Evolutionary conservation across 2,797 vertebrate genomes (phyloP), one percentile per base, ranked within the genome.

Genomic region (Girardinus metallicus): DNA sequence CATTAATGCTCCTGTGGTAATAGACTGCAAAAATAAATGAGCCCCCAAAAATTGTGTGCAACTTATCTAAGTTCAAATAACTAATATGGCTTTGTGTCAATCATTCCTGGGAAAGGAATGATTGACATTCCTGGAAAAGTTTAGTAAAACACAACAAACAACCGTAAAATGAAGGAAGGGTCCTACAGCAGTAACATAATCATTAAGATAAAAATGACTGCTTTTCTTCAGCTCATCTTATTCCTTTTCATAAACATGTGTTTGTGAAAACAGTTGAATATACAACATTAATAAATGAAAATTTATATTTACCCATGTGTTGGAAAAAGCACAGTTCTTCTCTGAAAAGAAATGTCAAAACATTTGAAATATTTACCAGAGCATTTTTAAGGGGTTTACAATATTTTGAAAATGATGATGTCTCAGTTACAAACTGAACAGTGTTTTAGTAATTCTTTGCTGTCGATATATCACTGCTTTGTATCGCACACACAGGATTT

Each of bases 1-100:
- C 76, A 84, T 85, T 82, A 85, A 51, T 31, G 71, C 36, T 41
- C 23, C 23, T 39, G 64, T 36, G 73, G 60, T 79, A 83, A 84
- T 80, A 74, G 1, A 0, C 74, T 79, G 44, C 79, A 75, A 88
- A 68, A 18, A 77, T 66, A 36, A 21, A 18, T 39, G 3, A 53
- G 3, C 51, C 8, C 23, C 21, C 3, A 53, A 53, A 83, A 73
- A 41, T 43, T 46, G 36, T 44, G 34, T 51, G 75, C 36, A 73
- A 34, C 71, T 75, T 68, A 68, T 75, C 57, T 47, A 86, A 53
- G 73, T 76, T 66, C 70, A 78, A 62, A 43, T 39, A 6, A 55
- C 8, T 51, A 26, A 51, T 23, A 26, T 51, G 8, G 21, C 21
- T 51, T 10, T 51, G 49, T 10, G 21, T 51, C 49, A 51, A 53